A percentile compares a stretch with the other conserved stretches of the same genome.
These are phyloP conservation scores for Drosophila ohnishii DNA, from an alignment of 1,140 invertebrate species.

Conservation along the genomic window DNA sequence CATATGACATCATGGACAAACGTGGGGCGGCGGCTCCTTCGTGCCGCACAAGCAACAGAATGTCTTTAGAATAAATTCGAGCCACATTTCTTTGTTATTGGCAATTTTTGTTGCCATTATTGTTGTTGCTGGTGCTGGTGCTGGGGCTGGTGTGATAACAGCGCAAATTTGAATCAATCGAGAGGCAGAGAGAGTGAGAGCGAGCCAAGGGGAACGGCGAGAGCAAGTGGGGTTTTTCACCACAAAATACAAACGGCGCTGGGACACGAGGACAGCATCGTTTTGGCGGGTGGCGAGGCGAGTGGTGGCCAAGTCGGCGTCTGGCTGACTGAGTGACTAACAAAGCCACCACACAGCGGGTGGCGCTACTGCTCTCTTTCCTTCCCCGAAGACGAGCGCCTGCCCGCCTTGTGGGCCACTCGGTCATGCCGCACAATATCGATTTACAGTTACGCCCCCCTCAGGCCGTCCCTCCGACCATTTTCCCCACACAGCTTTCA, in stretches of 20 bases:
- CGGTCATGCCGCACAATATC: conserved; percentile 80
- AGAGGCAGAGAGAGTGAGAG: conserved; percentile 5
- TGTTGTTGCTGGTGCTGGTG: conserved; percentile 29
- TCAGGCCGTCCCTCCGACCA: not conserved
- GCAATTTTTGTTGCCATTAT: conserved; percentile 28
- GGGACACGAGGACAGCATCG: conserved; percentile 37
- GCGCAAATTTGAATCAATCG: conserved; percentile 60
- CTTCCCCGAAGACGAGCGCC: conserved; percentile 18
- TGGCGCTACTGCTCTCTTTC: conserved; percentile 5
- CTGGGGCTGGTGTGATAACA: conserved; percentile 67
- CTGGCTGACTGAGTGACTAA: conserved; percentile 56
- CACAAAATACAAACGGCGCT: conserved; percentile 61
- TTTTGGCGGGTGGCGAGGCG: not conserved
- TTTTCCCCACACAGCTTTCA: conserved; percentile 35
- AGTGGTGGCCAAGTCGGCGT: conserved; percentile 43
- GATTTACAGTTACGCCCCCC: conserved; percentile 60
- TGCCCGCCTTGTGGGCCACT: conserved; percentile 72
- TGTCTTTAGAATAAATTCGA: conserved; percentile 66
- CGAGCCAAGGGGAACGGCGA: conserved; percentile 21
- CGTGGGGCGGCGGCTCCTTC: conserved; percentile 35
- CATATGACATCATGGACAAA: conserved; percentile 53
- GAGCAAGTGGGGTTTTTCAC: conserved; percentile 69
- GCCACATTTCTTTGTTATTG: conserved; percentile 67
- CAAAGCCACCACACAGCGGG: conserved; percentile 64
- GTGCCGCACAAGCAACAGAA: conserved; percentile 52